Evolutionary conservation across 2,113 vertebrate genomes (phyloP), one percentile per base, ranked within the genome.

Genomic region (Hiodon alosoides): DNA sequence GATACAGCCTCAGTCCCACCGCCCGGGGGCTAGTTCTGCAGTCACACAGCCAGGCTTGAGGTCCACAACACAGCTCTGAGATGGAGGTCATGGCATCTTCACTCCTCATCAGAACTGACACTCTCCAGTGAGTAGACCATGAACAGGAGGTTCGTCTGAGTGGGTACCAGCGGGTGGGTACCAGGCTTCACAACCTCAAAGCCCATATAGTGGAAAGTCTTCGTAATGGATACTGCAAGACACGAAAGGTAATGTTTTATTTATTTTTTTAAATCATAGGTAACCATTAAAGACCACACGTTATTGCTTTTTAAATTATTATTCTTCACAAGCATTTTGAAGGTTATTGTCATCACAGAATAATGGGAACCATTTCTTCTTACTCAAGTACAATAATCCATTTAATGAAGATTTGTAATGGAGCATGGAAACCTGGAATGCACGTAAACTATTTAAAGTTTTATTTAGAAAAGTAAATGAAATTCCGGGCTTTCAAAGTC

Each of bases 151-250:
- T 97, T 95, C 3, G 95, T 91, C 80, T 91, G 92, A 0, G 88
- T 86, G 0, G 96, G 97, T 59, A 98, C 94, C 78, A 91, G 89
- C 8, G 96, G 95, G 83, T 96, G 92, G 31, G 31, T 31, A 48
- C 93, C 96, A 51, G 96, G 97, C 81, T 94, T 94, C 85, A 98
- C 95, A 70, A 97, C 92, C 88, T 98, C 94, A 82, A 98, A 98
- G 86, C 97, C 97, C 91, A 99, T 83, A 88, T 97, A 99, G 90
- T 95, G 95, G 90, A 99, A 99, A 2, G 96, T 97, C 92, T 91
- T 98, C 86, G 95, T 92, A 84, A 99, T 92, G 10, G 93, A 91
- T 90, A 92, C 97, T 99, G 86, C 64, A 81, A 83, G 54, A 84
- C 72, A 81, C 74, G 79, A 72, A 82, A 31, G 31, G 31, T 31